A percentile compares a stretch with the other conserved stretches of the same genome.
phyloP scores from a whole-genome alignment of 1,140 invertebrate species.

The Heliconius congener region DNA sequence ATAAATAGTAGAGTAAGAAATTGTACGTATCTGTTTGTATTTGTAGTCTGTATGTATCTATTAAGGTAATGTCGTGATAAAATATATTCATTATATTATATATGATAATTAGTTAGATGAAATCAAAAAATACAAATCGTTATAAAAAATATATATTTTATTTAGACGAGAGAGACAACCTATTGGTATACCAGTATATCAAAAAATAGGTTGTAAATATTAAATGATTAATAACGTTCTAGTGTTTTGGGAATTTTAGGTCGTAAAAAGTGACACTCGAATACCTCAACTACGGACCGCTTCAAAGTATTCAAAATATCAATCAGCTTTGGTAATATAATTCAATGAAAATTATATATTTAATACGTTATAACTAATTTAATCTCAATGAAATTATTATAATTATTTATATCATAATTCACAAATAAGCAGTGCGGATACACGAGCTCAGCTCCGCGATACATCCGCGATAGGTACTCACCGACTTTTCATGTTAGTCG shows the following conservation, averaged over 20 bases:
- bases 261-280: neutral
- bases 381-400: neutral
- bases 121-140: too few relatives aligned
- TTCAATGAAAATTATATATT: too few relatives aligned
- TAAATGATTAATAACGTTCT: too few relatives aligned
- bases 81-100: neutral
- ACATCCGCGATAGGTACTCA: constrained; percentile 22
- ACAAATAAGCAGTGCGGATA: neutral
- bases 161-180: too few relatives aligned
- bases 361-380: neutral
- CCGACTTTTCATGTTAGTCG: constrained; percentile 42
- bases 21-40: neutral
- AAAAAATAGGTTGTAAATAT: too few relatives aligned
- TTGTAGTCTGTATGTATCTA: neutral
- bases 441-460: constrained; percentile 1
- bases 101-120: neutral
- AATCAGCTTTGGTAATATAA: neutral
- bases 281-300: neutral
- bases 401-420: neutral
- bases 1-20: neutral
- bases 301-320: too few relatives aligned
- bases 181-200: too few relatives aligned
- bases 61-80: neutral
- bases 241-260: neutral
- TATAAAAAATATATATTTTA: too few relatives aligned